Conservation (phyloP, 2,797 vertebrate species). For the Acropternis orthonyx region DNA sequence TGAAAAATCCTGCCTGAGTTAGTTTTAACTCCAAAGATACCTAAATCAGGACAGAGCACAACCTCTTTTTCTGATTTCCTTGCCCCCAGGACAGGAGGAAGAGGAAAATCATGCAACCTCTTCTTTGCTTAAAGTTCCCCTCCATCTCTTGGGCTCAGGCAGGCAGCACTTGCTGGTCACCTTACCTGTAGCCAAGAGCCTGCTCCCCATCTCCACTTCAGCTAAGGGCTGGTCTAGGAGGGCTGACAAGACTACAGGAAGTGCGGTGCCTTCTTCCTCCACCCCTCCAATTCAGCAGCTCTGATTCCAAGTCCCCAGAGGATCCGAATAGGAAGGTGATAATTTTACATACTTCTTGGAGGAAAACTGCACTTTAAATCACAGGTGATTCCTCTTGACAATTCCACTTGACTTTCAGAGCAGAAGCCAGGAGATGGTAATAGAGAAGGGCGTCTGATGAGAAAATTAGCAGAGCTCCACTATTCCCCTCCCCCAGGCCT, state of each 20-base stretch:
- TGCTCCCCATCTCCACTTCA: background rate
- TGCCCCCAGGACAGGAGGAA: background rate
- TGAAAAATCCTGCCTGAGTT: background rate
- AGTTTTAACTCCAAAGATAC: background rate
- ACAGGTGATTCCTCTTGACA: constrained; percentile 64
- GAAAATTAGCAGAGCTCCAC: constrained; percentile 38
- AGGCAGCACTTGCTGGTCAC: background rate
- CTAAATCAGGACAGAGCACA: background rate
- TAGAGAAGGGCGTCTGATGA: constrained; percentile 27
- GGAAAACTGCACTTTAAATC: constrained; percentile 38
- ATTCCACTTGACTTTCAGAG: constrained; percentile 67
- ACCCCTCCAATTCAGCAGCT: background rate
- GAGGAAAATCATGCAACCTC: background rate
- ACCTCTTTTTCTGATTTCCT: background rate
- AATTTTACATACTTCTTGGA: constrained; percentile 18
- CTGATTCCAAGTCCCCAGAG: constrained; percentile 2
- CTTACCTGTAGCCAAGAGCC: background rate
- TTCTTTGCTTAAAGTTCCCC: background rate
- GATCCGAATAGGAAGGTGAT: background rate
- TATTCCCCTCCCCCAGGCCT: background rate
- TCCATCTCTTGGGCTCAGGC: background rate
- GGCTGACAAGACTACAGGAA: background rate
- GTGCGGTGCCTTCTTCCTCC: background rate
- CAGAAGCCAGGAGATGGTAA: constrained; percentile 10
- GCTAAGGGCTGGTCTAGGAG: background rate